Evolutionary conservation across 2,113 vertebrate species (phyloP), one percentile per base, ranked within the genome.

Genomic region (Zapus hudsonius): DNA sequence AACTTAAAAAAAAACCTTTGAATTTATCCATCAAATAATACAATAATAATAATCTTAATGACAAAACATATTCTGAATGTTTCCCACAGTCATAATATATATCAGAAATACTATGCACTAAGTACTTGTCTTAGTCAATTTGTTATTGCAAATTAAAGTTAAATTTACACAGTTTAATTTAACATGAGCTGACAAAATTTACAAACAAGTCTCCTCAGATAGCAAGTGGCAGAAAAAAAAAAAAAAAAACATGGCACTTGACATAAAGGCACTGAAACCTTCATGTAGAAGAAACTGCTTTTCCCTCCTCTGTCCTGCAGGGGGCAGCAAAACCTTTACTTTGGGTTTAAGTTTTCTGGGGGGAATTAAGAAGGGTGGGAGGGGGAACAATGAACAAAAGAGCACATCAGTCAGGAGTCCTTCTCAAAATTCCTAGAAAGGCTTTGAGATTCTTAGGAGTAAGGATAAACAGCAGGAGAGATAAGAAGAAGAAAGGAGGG

Each of bases 261-360:
- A 40, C 12, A 38, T 31, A 47, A 91, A 74, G 16, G 3, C 44
- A 42, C 11, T 9, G 12, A 69, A 69, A 31, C 42, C 55, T 38
- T 13, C 33, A 69, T 10, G 23, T 20, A 72, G 38, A 67, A 16
- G 19, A 38, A 57, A 27, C 11, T 5, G 5, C 40, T 59, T 87
- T n/a, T 38, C 75, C 15, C 22, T 44, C 8, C 22, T 64, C 40
- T 10, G 5, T 40, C 96, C 96, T 91, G 80, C 78, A 95, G 96
- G 94, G 91, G 94, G 93, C 94, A 92, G 91, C 96, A 97, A 84
- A 94, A 42, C 1, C 33, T 87, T n/a, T 23, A 89, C 44, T 69
- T 78, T 92, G 59, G 2, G 33, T 84, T 84, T 59, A 40, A 40
- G 64, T 29, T 75, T 92, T 73, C 38, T 22, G 27, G 40, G 38